phyloP scores from a whole-genome alignment of 2,888 invertebrate species.

The Opisthograptis luteolata region DNA sequence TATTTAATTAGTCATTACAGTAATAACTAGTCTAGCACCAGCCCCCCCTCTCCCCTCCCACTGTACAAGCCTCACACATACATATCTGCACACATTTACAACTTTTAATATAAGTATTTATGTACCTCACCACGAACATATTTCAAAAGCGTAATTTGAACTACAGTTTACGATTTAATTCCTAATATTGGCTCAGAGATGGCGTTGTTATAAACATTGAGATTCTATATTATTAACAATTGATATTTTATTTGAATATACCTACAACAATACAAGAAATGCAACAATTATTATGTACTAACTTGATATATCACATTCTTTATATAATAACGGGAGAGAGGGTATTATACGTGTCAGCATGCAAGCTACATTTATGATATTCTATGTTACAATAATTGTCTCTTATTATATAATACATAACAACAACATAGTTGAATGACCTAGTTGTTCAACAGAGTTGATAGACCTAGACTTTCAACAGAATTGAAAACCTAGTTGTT shows the following conservation, averaged over 20 bases:
- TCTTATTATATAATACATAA: no score
- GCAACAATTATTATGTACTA: not conserved
- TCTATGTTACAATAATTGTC: no score
- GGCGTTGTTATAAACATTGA: not conserved
- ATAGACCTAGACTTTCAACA: no score
- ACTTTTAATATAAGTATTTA: not conserved
- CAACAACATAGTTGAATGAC: no score
- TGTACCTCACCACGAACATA: not conserved
- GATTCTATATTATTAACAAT: not conserved
- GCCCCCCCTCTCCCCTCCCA: not conserved
- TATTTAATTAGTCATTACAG: not conserved
- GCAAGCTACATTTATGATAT: not conserved
- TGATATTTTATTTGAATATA: not conserved
- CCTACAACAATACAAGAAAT: not conserved
- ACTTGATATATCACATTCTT: not conserved
- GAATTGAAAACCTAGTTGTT: no score
- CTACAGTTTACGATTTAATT: not conserved
- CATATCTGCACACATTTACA: not conserved
- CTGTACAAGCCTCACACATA: not conserved
- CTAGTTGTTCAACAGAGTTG: no score
- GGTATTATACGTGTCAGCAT: not conserved
- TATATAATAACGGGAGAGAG: not conserved
- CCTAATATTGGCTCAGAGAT: not conserved
- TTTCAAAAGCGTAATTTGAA: not conserved
- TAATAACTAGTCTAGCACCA: conserved; percentile 1